These are phyloP conservation scores for Takifugu bimaculatus DNA, from an alignment of 2,113 vertebrate species.

Conservation along the genomic window DNA sequence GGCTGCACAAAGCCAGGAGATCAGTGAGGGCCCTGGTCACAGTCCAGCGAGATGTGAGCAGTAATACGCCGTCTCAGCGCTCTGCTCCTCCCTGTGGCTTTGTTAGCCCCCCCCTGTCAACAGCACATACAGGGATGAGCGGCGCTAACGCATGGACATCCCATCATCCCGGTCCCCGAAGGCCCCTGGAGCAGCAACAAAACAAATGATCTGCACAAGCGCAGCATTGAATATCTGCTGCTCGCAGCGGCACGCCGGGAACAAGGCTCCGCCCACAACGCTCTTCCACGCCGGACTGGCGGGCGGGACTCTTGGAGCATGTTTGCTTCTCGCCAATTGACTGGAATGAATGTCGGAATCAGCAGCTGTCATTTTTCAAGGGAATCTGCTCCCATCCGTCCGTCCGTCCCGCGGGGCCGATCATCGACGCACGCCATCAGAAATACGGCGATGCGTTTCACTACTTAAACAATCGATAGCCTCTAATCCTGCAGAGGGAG, in stretches of 20 bases:
- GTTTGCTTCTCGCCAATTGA: neutral
- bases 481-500: too few species aligned
- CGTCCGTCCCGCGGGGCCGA: neutral
- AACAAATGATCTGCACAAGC: neutral
- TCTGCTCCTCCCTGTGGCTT: conserved; percentile 43
- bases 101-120: conserved; percentile 48
- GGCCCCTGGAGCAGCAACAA: neutral
- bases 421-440: too few species aligned
- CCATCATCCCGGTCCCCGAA: conserved; percentile 7
- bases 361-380: too few species aligned
- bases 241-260: neutral
- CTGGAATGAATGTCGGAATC: neutral
- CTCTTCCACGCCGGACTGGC: neutral
- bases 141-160: conserved; percentile 6
- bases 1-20: conserved; percentile 56
- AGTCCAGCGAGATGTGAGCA: conserved; percentile 51
- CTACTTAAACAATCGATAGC: too few species aligned
- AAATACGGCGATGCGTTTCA: too few species aligned
- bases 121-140: conserved; percentile 20
- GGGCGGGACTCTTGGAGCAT: neutral
- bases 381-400: neutral
- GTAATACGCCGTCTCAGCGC: conserved; percentile 49
- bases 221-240: neutral
- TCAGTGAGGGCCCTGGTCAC: conserved; percentile 46
- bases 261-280: neutral